Conservation (phyloP, 2,113 vertebrate genomes). For the Archilochus colubris region DNA sequence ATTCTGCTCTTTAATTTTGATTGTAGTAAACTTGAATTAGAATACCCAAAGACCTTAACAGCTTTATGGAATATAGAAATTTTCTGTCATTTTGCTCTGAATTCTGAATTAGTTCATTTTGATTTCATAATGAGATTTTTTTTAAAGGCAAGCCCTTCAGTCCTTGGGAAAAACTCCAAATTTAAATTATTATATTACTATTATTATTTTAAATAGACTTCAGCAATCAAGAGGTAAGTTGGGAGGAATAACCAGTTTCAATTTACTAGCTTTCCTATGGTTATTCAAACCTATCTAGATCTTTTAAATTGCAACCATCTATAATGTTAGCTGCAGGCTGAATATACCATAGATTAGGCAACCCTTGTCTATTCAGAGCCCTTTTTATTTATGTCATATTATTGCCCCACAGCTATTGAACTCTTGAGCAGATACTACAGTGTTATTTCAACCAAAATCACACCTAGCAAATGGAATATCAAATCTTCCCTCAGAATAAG, state of each 20-base stretch:
- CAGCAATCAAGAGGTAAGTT: neutral
- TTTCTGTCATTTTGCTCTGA: neutral
- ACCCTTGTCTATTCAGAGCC: neutral
- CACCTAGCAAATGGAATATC: neutral
- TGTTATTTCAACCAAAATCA: neutral
- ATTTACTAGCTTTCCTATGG: neutral
- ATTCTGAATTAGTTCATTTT: neutral
- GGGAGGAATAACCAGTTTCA: neutral
- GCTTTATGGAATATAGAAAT: neutral
- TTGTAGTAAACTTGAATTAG: neutral
- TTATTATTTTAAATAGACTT: neutral
- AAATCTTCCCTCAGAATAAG: neutral
- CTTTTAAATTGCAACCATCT: neutral
- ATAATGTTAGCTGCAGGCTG: neutral
- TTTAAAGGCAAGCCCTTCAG: neutral
- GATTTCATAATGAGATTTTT: neutral
- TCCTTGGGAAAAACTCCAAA: neutral
- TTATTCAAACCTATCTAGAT: neutral
- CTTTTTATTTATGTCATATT: neutral
- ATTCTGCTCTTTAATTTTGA: neutral
- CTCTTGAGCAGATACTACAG: neutral
- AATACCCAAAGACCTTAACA: neutral
- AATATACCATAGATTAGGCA: neutral
- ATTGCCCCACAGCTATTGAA: neutral
- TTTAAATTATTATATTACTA: neutral